Percentiles rank a stretch among this genome's conserved stretches.
Evolutionary conservation across 2,797 vertebrate genomes (phyloP).

Genomic region (Schizothorax lantsangensis): DNA sequence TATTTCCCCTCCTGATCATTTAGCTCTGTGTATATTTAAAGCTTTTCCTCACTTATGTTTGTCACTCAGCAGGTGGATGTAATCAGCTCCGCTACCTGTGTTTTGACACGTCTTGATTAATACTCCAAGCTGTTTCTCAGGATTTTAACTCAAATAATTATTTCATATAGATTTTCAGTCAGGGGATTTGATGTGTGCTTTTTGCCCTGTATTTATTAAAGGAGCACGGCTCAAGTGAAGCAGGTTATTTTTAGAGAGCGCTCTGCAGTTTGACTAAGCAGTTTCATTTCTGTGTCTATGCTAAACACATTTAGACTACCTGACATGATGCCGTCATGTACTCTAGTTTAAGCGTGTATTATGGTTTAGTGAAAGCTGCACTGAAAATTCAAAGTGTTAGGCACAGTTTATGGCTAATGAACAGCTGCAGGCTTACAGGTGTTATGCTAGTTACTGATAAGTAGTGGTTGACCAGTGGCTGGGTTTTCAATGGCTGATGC

Average conservation of each 20-base stretch:
- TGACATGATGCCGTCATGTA: not conserved
- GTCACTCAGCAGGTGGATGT: conserved; percentile 65
- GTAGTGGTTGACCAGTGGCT: not conserved
- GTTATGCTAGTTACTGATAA: not conserved
- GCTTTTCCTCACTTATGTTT: conserved; percentile 69
- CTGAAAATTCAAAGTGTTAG: conserved; percentile 1
- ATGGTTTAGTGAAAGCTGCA: not conserved
- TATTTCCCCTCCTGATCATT: conserved; percentile 55
- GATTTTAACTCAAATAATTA: conserved; percentile 69
- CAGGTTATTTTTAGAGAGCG: conserved; percentile 36
- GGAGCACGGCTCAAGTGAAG: conserved; percentile 48
- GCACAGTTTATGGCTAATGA: not conserved
- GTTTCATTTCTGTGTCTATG: not conserved
- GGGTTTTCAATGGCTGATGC: not conserved
- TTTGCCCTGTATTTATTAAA: conserved; percentile 59
- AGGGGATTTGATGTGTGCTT: conserved; percentile 57
- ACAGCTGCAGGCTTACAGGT: conserved; percentile 1
- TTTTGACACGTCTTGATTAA: conserved; percentile 70
- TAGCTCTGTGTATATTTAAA: conserved; percentile 59
- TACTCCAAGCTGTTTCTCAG: conserved; percentile 64
- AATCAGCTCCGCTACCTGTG: conserved; percentile 69
- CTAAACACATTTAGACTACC: not conserved
- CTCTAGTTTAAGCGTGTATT: not conserved
- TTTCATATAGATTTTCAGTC: conserved; percentile 67
- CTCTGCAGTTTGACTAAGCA: conserved; percentile 30